Evolutionary conservation across 2,113 vertebrate genomes (phyloP).

Genomic region (Trinectes maculatus): DNA sequence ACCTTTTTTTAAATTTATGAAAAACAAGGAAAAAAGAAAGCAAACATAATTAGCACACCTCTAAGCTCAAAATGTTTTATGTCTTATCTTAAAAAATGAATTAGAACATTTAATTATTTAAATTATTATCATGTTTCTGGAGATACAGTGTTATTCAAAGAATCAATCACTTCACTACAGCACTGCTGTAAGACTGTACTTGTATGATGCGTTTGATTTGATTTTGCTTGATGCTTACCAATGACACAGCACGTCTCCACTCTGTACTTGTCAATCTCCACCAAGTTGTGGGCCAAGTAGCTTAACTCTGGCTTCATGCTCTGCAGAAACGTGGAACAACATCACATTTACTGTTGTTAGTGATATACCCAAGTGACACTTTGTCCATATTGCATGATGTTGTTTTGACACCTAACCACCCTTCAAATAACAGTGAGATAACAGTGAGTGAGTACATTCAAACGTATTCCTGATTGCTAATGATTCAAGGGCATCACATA

Average conservation of each 20-base stretch:
- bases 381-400: neutral
- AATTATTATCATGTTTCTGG: neutral
- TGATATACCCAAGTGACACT: neutral
- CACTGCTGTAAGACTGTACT: neutral
- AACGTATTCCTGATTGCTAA: neutral
- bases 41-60: no score
- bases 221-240: constrained; percentile 79
- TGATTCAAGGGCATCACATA: neutral
- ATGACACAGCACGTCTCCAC: constrained; percentile 99
- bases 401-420: neutral
- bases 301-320: constrained; percentile 98
- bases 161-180: neutral
- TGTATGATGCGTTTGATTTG: neutral
- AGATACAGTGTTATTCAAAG: neutral
- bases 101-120: no score
- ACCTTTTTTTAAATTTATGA: no score
- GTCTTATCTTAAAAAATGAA: neutral
- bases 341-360: neutral
- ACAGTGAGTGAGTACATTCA: neutral
- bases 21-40: no score
- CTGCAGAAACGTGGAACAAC: constrained; percentile 73
- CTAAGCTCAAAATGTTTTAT: neutral
- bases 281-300: constrained; percentile 96
- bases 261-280: constrained; percentile 98
- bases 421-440: neutral